Evolutionary conservation across 30 jellyfish, hydroid and myxozoan species (phyloP).

Genomic region (Mastigias papua): DNA sequence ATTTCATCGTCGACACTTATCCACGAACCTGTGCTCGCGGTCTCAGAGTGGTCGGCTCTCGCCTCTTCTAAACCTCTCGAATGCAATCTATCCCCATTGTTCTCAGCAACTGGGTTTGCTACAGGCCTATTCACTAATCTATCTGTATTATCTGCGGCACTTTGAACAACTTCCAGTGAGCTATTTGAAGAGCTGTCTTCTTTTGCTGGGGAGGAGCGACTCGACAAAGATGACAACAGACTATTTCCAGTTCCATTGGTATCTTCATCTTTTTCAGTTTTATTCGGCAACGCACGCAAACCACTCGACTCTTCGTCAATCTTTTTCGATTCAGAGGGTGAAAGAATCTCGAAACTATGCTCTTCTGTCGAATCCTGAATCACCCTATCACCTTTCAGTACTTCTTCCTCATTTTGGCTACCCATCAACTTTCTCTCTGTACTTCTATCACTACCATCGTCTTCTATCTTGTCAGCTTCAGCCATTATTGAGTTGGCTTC

Average conservation of each 20-base stretch:
- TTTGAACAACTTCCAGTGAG: slow-evolving; percentile 49
- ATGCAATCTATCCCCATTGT: slow-evolving; percentile 9
- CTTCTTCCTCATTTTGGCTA: background rate
- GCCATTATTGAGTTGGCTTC: background rate
- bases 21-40: slow-evolving; percentile 90
- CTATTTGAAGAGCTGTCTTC: slow-evolving; percentile 61
- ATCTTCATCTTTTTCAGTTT: background rate
- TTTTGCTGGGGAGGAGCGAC: slow-evolving; percentile 13
- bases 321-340: background rate
- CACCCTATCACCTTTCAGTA: background rate
- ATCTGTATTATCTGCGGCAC: slow-evolving; percentile 12
- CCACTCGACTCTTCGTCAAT: slow-evolving; percentile 4
- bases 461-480: background rate
- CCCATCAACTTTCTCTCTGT: background rate
- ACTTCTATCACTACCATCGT: too few species aligned
- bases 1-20: slow-evolving; percentile 88
- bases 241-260: background rate
- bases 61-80: slow-evolving; percentile 20
- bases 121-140: background rate
- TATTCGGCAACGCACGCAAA: too few species aligned
- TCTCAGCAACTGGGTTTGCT: background rate
- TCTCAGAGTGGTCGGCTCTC: slow-evolving; percentile 71
- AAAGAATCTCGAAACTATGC: slow-evolving; percentile 26
- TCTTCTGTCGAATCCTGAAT: slow-evolving; percentile 15
- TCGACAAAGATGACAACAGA: background rate